phyloP scores from a whole-genome alignment of 2,797 vertebrate genomes.

The Sebastes oblongus region DNA sequence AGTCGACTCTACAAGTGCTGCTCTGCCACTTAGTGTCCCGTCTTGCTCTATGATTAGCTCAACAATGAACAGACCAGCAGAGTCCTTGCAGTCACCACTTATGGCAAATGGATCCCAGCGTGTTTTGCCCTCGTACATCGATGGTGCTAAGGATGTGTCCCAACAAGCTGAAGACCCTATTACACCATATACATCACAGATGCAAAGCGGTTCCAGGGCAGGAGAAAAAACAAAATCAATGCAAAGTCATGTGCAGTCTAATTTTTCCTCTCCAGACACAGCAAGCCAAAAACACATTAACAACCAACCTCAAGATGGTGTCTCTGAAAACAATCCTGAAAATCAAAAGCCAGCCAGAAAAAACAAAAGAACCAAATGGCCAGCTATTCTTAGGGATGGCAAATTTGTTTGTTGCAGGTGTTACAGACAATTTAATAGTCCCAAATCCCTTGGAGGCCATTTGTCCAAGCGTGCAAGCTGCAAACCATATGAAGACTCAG shows the following conservation, averaged over 20 bases:
- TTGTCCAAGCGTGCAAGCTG: constrained; percentile 92
- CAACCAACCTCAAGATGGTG: constrained; percentile 31
- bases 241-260: constrained; percentile 38
- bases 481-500: constrained; percentile 89
- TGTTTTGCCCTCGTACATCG: constrained; percentile 43
- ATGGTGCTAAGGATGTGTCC: constrained; percentile 36
- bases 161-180: constrained; percentile 36
- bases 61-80: constrained; percentile 26
- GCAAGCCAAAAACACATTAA: constrained; percentile 1
- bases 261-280: constrained; percentile 18
- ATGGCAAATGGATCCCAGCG: constrained; percentile 41
- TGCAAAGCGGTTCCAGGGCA: constrained; percentile 35
- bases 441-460: constrained; percentile 95
- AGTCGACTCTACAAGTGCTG: constrained; percentile 12
- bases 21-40: constrained; percentile 21
- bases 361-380: constrained; percentile 91
- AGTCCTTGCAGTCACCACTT: constrained; percentile 40
- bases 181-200: constrained; percentile 47
- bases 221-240: constrained; percentile 35
- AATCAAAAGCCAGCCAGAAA: constrained; percentile 75
- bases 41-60: constrained; percentile 51
- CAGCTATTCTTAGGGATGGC: constrained; percentile 92
- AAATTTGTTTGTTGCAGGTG: constrained; percentile 96
- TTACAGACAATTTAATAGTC: constrained; percentile 91
- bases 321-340: constrained; percentile 20